Conservation (phyloP, 2,797 vertebrate genomes). For the Anisognathus igniventris region DNA sequence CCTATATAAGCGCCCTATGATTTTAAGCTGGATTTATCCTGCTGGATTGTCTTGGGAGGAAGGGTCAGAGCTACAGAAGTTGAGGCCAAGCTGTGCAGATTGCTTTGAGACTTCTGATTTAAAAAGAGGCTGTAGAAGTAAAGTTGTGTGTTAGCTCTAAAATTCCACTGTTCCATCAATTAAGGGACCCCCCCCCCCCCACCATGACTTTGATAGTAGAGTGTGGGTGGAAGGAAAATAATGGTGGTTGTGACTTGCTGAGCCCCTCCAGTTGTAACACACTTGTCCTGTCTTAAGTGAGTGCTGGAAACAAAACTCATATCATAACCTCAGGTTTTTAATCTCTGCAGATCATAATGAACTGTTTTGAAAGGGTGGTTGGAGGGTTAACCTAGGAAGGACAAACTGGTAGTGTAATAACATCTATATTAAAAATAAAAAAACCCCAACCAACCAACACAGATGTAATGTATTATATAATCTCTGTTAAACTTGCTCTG, state of each 20-base stretch:
- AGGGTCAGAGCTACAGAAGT: not conserved
- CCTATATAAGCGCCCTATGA: not conserved
- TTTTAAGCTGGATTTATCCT: not conserved
- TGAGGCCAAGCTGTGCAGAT: not conserved
- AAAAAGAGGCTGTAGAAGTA: not conserved
- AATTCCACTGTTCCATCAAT: not conserved
- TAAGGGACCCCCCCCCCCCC: not conserved
- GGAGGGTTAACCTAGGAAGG: conserved; percentile 42
- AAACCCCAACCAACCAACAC: not conserved
- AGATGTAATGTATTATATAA: conserved; percentile 64
- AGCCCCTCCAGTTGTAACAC: not conserved
- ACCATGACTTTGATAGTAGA: not conserved
- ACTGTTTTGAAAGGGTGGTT: conserved; percentile 39
- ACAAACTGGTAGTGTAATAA: conserved; percentile 25
- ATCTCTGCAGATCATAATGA: conserved; percentile 4
- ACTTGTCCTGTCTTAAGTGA: not conserved
- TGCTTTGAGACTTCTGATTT: not conserved
- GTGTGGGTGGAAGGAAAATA: not conserved
- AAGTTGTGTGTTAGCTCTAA: not conserved
- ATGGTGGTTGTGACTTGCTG: not conserved
- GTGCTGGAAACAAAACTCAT: not conserved
- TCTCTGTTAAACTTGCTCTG: conserved; percentile 57
- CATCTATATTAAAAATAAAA: conserved; percentile 41
- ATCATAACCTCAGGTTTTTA: not conserved
- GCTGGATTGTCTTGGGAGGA: not conserved